Evolutionary conservation across 2,797 vertebrate genomes (phyloP), one percentile per base, ranked within the genome.

Genomic region (Eospalax fontanierii): DNA sequence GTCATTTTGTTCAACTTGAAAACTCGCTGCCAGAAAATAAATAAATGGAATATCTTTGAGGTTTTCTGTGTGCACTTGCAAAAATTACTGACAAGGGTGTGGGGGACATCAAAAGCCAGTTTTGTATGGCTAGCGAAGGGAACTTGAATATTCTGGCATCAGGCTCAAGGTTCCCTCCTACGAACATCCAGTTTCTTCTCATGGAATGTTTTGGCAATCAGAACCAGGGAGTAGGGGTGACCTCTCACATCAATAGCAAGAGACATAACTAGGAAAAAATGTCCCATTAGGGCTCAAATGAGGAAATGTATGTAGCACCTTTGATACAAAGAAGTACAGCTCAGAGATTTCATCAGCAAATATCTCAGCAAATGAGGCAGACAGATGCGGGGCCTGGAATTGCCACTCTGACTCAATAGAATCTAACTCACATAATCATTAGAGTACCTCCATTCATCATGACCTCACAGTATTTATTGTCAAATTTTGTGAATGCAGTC

Each of bases 1-100:
- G 2, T 61, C 86, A 92, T 96, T 96, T 94, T 93, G 81, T 40
- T 86, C 82, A 91, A 89, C 35, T 79, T 96, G 57, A 93, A 97
- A 97, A 22, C 54, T 90, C 89, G 66, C 59, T 79, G 30, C 30
- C 83, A 84, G 82, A 81, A 90, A 84, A 95, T 87, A 89, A 63
- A 66, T 73, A 88, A 87, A 82, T 65, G 54, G 59, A 68, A 81
- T 75, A 19, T 83, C 63, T 70, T 75, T 30, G 35, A 21, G 75
- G 74, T 35, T 83, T 95, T 93, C 91, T 84, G 3, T 70, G 9
- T 35, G 8, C 22, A 61, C 85, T 78, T 89, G 24, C 63, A 92
- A 83, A 38, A 50, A 40, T 71, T 35, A 43, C 76, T 50, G 10
- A 65, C 43, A 71, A 76, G 66, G 38, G 4, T 18, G 8, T 38